Percentiles rank a stretch among this genome's conserved stretches.
Conservation (phyloP, 1,140 invertebrate genomes). For the Camponotus floridanus region DNA sequence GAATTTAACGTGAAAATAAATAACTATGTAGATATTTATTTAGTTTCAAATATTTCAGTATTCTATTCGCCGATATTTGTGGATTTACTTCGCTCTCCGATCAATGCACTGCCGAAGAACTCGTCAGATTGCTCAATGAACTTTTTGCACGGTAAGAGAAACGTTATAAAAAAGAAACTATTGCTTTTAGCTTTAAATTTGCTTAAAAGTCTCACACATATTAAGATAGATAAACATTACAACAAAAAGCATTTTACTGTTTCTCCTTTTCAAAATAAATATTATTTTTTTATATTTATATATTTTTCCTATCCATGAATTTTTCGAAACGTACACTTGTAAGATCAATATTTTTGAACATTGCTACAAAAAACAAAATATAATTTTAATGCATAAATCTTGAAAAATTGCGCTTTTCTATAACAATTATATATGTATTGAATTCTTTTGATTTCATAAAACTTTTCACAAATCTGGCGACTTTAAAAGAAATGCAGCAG, state of each 20-base stretch:
- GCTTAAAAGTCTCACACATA: background rate
- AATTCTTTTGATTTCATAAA: background rate
- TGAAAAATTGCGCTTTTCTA: background rate
- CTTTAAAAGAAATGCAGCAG: background rate
- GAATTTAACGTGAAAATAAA: background rate
- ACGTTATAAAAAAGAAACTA: background rate
- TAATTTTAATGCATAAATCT: background rate
- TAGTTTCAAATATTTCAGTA: slow-evolving; percentile 89
- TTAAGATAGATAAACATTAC: background rate
- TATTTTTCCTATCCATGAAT: no score
- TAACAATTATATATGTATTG: background rate
- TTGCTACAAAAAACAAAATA: background rate
- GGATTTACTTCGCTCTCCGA: slow-evolving; percentile 98
- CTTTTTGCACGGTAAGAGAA: slow-evolving; percentile 94
- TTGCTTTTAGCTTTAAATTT: background rate
- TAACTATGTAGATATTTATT: background rate
- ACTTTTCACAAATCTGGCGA: background rate
- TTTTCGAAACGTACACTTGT: no score
- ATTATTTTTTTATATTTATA: no score
- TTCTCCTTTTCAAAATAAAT: no score
- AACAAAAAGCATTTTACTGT: background rate
- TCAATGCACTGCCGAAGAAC: slow-evolving; percentile 97
- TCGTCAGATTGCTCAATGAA: slow-evolving; percentile 97
- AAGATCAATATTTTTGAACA: background rate
- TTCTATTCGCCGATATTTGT: slow-evolving; percentile 99